Evolutionary conservation across 2,797 vertebrate genomes (phyloP).

Genomic region (Gouania willdenowi): DNA sequence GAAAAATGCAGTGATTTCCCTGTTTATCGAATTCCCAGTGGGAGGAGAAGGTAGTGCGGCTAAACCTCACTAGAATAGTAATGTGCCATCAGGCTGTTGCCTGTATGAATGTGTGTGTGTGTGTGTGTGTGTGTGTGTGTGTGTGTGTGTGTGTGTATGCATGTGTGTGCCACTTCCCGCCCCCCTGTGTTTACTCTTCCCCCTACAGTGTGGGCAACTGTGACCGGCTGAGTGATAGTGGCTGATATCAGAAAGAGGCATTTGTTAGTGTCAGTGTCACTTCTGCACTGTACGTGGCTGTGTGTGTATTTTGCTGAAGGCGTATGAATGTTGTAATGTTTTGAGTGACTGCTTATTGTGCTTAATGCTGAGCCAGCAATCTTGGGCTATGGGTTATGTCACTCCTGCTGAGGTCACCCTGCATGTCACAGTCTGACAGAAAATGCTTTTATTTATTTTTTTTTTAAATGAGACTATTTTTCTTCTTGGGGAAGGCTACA

Average conservation of each 20-base stretch:
- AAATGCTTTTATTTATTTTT: constrained; percentile 6
- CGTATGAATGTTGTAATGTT: constrained; percentile 43
- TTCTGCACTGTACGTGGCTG: constrained; percentile 18
- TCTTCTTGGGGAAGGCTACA: too few species aligned
- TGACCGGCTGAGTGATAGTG: constrained; percentile 20
- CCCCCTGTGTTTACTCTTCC: constrained; percentile 20
- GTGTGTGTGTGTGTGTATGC: constrained; percentile 21
- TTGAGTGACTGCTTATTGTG: constrained; percentile 40
- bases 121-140: constrained; percentile 3
- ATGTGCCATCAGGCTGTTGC: constrained; percentile 18
- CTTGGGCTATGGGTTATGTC: constrained; percentile 59
- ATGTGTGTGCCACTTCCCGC: constrained; percentile 5
- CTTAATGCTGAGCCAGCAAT: constrained; percentile 63
- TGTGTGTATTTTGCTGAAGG: constrained; percentile 37
- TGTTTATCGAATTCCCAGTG: constrained; percentile 60
- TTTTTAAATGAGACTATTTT: too few species aligned
- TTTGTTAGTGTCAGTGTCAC: constrained; percentile 62
- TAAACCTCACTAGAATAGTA: constrained; percentile 59
- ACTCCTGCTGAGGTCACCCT: constrained; percentile 60
- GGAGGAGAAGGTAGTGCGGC: constrained; percentile 40
- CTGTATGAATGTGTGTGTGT: constrained; percentile 19
- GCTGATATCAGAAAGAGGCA: constrained; percentile 45
- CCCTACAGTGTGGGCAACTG: constrained; percentile 13
- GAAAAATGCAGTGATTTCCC: constrained; percentile 57
- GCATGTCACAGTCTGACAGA: constrained; percentile 46